Evolutionary conservation across 2,888 invertebrate genomes (phyloP), one percentile per base, ranked within the genome.

Genomic region (Hyposoter dolosus): DNA sequence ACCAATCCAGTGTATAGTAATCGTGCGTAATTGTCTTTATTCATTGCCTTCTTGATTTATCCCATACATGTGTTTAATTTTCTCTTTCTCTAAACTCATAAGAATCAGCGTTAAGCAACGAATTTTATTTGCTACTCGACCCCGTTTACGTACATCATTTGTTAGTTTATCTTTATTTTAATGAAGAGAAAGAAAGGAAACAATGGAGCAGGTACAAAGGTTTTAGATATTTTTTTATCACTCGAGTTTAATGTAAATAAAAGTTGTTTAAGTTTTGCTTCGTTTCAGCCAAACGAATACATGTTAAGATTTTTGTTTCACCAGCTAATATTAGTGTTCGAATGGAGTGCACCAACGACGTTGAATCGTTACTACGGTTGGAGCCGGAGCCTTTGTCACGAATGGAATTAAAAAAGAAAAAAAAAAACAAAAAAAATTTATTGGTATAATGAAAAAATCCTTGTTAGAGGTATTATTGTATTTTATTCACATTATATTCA

Each of bases 401-500:
- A 72, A 60, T 83, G 60, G 74, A 81, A 56, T 85, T 47, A 79
- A 40, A 23, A n/a, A 71, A 79, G 47, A 56, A 45, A 78, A 74
- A 45, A 78, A 69, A 35, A 43, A 40, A 71, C 6, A 35, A 35
- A 40, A 40, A n/a, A 65, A 82, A 80, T 71, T 45, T 63, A 80
- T 15, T 28, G 60, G 66, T 69, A 69, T 32, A 82, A 45, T 83
- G 63, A 69, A 76, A 77, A 47, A 82, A 74, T 75, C 76, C 56
- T 87, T 84, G 53, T 53, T 88, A 88, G 89, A 89, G 90, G 89
- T 90, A 91, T 90, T 91, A 89, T 88, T 86, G 87, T 90, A 91
- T 90, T 91, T 91, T 91, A 91, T 91, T 91, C 90, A 90, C 89
- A 91, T 90, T 90, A 89, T 90, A 91, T 90, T 88, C 89, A 90